Base-by-base conservation (phyloP, 2,113 vertebrate species). In the Microtus pennsylvanicus region DNA sequence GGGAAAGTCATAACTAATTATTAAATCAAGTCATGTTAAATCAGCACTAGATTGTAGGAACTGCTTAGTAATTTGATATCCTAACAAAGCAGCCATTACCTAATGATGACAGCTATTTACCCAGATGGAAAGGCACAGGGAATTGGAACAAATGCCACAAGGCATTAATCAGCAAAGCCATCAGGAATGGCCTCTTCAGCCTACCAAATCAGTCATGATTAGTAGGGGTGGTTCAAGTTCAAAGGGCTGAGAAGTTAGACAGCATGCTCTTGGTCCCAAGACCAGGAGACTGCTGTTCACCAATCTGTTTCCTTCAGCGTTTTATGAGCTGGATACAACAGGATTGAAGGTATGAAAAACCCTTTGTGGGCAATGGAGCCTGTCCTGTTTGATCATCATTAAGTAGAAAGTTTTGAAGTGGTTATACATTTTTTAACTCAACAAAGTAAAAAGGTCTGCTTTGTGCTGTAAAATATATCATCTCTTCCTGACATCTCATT, bases 91-190 rank as follows among this genome's bases (percentile, higher is more conserved):
- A 96, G 80, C 92, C 92, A 93, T 96, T 96, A 96, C 94, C 93
- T 98, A 96, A 98, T 97, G 93, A 98, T 96, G 96, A 95, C 87
- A 97, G 96, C 94, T 95, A 97, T 97, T 97, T 96, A 96, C 85
- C 87, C 96, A 98, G 97, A 97, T 98, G 95, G 93, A 93, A 97
- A 97, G 94, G 96, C 95, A 96, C 88, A 96, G 92, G 95, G 96
- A 94, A 94, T 92, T 93, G 88, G 83, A 94, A 83, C 47, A 47
- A 89, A 92, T 96, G 93, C 90, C 90, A 93, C 88, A 95, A 70
- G 63, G 92, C 88, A 96, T 97, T 98, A 96, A 97, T 96, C 95
- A 97, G 95, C 94, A 87, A 89, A 92, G 92, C 93, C 92, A 92
- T 90, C 90, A 96, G 90, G 67, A 95, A 96, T 90, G 90, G 77